A percentile compares a stretch with the other conserved stretches of the same genome.
phyloP scores from a whole-genome alignment of 2,113 vertebrate species.

The Eurypyga helias region DNA sequence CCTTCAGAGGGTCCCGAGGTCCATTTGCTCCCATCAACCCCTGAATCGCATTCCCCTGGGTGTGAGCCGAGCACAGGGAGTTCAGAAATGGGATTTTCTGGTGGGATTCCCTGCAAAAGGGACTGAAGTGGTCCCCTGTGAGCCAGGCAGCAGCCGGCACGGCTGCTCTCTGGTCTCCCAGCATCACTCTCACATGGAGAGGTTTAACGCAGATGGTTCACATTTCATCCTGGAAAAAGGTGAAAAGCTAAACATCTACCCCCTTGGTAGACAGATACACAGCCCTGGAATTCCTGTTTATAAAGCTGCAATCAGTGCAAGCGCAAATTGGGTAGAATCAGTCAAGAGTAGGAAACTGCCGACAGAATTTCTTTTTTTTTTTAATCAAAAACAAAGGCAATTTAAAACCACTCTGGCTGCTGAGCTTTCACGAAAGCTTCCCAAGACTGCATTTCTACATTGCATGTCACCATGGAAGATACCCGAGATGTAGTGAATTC shows the following conservation, averaged over 20 bases:
- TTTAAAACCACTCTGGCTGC: not conserved
- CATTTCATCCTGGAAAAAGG: not conserved
- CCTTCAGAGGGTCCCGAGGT: not conserved
- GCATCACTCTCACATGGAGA: fast-evolving
- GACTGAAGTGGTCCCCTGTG: fast-evolving
- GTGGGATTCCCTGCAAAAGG: not conserved
- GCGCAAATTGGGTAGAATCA: not conserved
- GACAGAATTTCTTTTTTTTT: not conserved
- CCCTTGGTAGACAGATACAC: not conserved
- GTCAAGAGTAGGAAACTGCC: slow-evolving; percentile 6
- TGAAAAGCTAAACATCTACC: not conserved
- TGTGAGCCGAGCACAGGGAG: fast-evolving
- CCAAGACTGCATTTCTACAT: not conserved
- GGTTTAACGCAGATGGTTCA: fast-evolving
- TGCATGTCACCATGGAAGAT: slow-evolving; percentile 35
- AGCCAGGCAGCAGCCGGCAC: not conserved
- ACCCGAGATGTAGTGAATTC: not conserved
- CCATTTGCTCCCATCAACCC: not conserved
- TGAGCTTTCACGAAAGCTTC: not conserved
- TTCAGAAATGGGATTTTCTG: not conserved
- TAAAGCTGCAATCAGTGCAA: not conserved
- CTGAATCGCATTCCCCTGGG: not conserved
- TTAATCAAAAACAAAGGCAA: not conserved
- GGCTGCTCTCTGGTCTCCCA: not conserved
- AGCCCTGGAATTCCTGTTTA: not conserved